phyloP scores from a whole-genome alignment of 2,888 invertebrate species.

The Hirtodrosophila alboralis region DNA sequence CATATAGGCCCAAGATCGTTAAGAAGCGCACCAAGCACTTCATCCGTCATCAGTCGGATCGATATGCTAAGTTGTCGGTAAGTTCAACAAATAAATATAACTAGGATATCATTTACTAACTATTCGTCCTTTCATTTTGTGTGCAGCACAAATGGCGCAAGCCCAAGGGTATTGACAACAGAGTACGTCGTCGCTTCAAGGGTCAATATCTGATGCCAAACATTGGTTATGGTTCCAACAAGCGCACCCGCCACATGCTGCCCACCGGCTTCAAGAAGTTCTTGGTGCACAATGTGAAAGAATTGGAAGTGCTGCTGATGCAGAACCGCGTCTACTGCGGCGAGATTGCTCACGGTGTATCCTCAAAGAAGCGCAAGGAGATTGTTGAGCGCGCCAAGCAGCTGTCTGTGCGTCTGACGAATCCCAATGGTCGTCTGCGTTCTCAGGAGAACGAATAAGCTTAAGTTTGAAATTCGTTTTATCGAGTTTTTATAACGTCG shows the following conservation, averaged over 20 bases:
- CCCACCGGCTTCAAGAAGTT: slow-evolving; percentile 99
- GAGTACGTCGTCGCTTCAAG: slow-evolving; percentile 99
- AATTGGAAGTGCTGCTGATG: slow-evolving; percentile 99
- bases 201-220: slow-evolving; percentile 99
- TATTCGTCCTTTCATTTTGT: slow-evolving; percentile 53
- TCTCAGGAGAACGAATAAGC: slow-evolving; percentile 99
- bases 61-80: slow-evolving; percentile 97
- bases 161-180: slow-evolving; percentile 99
- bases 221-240: slow-evolving; percentile 99
- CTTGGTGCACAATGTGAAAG: slow-evolving; percentile 94
- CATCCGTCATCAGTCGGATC: slow-evolving; percentile 98
- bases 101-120: slow-evolving; percentile 9
- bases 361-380: slow-evolving; percentile 97
- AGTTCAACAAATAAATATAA: slow-evolving; percentile 59
- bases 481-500: slow-evolving; percentile 68
- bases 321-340: slow-evolving; percentile 98
- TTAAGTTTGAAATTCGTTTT: slow-evolving; percentile 67
- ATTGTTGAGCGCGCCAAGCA: slow-evolving; percentile 99
- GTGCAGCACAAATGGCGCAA: slow-evolving; percentile 98
- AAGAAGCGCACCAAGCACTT: slow-evolving; percentile 99
- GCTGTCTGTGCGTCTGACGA: slow-evolving; percentile 97
- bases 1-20: slow-evolving; percentile 94
- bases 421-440: slow-evolving; percentile 97
- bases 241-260: slow-evolving; percentile 97
- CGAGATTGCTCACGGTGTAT: slow-evolving; percentile 98